These are phyloP conservation scores for Chymomyza costata DNA, from an alignment of 1,140 invertebrate genomes.

Conservation along the genomic window DNA sequence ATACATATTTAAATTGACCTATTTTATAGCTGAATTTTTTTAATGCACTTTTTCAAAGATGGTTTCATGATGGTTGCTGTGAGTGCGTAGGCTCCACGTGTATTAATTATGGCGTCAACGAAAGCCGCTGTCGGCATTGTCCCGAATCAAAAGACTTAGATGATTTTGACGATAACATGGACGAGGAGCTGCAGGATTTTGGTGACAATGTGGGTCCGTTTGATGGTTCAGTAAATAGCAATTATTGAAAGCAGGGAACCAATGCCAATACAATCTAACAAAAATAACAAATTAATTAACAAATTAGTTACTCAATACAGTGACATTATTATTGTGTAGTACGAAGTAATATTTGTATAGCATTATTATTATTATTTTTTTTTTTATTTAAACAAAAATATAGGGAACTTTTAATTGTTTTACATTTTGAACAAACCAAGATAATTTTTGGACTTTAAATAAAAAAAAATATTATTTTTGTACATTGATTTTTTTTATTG, in stretches of 20 bases:
- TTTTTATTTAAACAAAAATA: constrained; percentile 40
- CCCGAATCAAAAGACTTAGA: constrained; percentile 65
- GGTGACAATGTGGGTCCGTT: constrained; percentile 69
- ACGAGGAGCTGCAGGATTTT: constrained; percentile 70
- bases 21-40: not conserved
- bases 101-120: constrained; percentile 94
- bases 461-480: constrained; percentile 9
- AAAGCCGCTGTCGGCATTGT: constrained; percentile 77
- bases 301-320: constrained; percentile 68
- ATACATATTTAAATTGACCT: not conserved
- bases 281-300: constrained; percentile 41
- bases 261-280: constrained; percentile 54
- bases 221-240: constrained; percentile 67
- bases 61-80: constrained; percentile 97
- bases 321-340: constrained; percentile 71
- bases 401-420: constrained; percentile 56
- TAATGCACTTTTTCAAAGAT: constrained; percentile 76
- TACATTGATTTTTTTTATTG: not conserved
- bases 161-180: constrained; percentile 50
- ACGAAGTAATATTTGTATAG: constrained; percentile 70
- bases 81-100: constrained; percentile 94
- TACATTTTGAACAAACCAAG: constrained; percentile 39
- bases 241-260: constrained; percentile 50
- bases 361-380: constrained; percentile 62
- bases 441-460: constrained; percentile 27